phyloP scores from a whole-genome alignment of 2,113 vertebrate genomes.

The Penelope pileata region DNA sequence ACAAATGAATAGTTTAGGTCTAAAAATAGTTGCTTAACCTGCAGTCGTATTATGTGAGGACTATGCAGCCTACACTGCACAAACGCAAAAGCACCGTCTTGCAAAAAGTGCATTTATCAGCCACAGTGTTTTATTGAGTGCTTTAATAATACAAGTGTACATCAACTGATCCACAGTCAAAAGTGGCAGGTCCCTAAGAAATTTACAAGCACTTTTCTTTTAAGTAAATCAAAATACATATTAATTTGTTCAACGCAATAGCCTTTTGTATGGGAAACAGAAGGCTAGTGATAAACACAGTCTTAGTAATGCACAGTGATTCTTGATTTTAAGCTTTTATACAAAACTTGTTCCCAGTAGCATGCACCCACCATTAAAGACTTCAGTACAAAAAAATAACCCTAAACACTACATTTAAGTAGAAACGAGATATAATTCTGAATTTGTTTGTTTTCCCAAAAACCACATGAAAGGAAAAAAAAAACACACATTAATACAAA shows the following conservation, averaged over 20 bases:
- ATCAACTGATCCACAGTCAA: slow-evolving; percentile 95
- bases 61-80: neutral
- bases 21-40: slow-evolving; percentile 24
- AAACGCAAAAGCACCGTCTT: slow-evolving; percentile 11
- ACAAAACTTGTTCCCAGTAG: slow-evolving; percentile 89
- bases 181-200: slow-evolving; percentile 94
- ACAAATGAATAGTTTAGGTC: neutral
- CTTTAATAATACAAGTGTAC: slow-evolving; percentile 99
- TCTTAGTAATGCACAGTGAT: slow-evolving; percentile 87
- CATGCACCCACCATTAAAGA: slow-evolving; percentile 94
- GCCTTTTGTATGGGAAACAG: slow-evolving; percentile 85
- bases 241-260: slow-evolving; percentile 89
- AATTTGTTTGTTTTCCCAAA: slow-evolving; percentile 81
- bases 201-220: slow-evolving; percentile 94
- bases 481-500: slow-evolving; percentile 87
- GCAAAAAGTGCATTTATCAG: slow-evolving; percentile 78
- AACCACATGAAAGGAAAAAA: slow-evolving; percentile 76
- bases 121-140: slow-evolving; percentile 99
- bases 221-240: slow-evolving; percentile 91
- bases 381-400: slow-evolving; percentile 87
- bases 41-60: neutral
- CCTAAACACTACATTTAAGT: slow-evolving; percentile 83
- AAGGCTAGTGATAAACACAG: slow-evolving; percentile 86
- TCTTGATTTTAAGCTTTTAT: slow-evolving; percentile 85
- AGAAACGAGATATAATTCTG: slow-evolving; percentile 88